Evolutionary conservation across 2,113 vertebrate genomes (phyloP).

Genomic region (Podilymbus podiceps): DNA sequence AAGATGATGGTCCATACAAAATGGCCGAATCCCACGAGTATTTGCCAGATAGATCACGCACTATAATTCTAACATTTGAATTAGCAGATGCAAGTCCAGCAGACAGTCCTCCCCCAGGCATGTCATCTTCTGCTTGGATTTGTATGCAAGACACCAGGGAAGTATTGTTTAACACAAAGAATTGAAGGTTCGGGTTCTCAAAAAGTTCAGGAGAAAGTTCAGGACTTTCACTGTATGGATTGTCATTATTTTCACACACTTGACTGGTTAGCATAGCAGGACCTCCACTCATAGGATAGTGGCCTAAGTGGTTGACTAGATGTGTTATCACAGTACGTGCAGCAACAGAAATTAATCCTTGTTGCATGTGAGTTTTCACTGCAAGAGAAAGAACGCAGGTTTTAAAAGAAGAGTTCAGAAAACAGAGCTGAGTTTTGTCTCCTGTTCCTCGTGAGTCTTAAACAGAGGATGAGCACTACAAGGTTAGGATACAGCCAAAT

Average conservation of each 20-base stretch:
- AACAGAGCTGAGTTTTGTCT: not conserved
- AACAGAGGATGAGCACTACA: not conserved
- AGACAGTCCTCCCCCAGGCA: slow-evolving; percentile 92
- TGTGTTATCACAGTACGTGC: slow-evolving; percentile 98
- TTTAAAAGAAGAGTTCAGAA: slow-evolving; percentile 12
- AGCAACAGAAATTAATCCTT: slow-evolving; percentile 94
- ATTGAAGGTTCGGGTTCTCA: slow-evolving; percentile 95
- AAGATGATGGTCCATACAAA: slow-evolving; percentile 88
- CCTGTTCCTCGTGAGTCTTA: not conserved
- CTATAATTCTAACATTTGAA: slow-evolving; percentile 91
- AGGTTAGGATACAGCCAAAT: not conserved
- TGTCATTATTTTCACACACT: slow-evolving; percentile 97
- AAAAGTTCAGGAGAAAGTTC: slow-evolving; percentile 96
- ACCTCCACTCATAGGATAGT: slow-evolving; percentile 97
- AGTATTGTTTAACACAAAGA: slow-evolving; percentile 92
- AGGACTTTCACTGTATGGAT: slow-evolving; percentile 89
- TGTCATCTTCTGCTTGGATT: slow-evolving; percentile 89
- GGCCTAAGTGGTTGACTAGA: slow-evolving; percentile 94
- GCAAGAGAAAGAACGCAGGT: slow-evolving; percentile 38
- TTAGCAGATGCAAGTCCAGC: slow-evolving; percentile 91
- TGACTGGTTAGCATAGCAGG: slow-evolving; percentile 96
- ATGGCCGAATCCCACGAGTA: slow-evolving; percentile 97
- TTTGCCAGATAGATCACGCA: slow-evolving; percentile 95
- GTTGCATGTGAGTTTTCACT: slow-evolving; percentile 95
- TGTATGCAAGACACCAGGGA: slow-evolving; percentile 88